Evolutionary conservation across 2,113 vertebrate genomes (phyloP).

Genomic region (Eulacestoma nigropectus): DNA sequence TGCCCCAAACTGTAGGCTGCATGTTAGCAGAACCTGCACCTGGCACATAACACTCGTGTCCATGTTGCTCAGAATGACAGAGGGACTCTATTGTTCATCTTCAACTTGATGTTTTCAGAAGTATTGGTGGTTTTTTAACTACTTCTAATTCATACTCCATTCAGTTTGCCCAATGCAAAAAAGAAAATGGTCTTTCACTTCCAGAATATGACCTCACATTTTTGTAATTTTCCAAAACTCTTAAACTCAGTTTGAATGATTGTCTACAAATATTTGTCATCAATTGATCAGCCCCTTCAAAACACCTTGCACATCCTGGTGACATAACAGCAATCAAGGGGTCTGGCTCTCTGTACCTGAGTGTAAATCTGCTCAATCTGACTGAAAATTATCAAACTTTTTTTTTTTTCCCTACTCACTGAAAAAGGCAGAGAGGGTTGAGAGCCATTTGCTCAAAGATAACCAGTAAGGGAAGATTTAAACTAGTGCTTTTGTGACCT

Average conservation of each 20-base stretch:
- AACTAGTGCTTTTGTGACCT: background rate
- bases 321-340: background rate
- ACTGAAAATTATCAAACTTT: background rate
- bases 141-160: background rate
- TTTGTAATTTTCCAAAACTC: background rate
- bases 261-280: background rate
- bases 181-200: background rate
- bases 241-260: background rate
- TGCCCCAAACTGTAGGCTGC: background rate
- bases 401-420: background rate
- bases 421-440: background rate
- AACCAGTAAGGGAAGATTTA: background rate
- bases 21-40: background rate
- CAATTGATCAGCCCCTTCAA: background rate
- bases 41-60: background rate
- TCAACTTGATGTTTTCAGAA: background rate
- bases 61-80: background rate
- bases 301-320: background rate
- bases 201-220: background rate
- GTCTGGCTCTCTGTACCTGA: background rate
- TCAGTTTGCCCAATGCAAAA: background rate
- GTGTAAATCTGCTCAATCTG: background rate
- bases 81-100: background rate
- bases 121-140: background rate
- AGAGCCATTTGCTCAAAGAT: background rate